Evolutionary conservation across 2,888 invertebrate species (phyloP).

Genomic region (Drosophila anceps): DNA sequence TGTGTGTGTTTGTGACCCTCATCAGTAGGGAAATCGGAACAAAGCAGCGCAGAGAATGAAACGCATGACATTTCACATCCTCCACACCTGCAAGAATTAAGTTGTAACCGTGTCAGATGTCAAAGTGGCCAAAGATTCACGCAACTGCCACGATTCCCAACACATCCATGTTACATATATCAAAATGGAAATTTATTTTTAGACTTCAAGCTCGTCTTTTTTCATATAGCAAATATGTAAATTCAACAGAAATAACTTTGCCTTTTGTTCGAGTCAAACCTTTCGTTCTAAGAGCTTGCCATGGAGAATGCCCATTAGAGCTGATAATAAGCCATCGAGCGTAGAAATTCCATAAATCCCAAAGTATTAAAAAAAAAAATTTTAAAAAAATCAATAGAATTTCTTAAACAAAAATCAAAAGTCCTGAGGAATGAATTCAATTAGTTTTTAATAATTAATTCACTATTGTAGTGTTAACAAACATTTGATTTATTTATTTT

Average conservation of each 20-base stretch:
- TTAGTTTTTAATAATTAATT: no score
- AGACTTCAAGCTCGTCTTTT: background rate
- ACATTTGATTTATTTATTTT: no score
- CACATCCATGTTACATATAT: background rate
- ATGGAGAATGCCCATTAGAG: background rate
- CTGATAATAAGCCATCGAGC: no score
- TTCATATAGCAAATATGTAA: background rate
- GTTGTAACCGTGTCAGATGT: conserved; percentile 34
- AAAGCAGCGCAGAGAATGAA: conserved; percentile 55
- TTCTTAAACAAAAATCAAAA: no score
- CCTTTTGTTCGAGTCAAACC: background rate
- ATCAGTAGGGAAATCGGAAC: conserved; percentile 57
- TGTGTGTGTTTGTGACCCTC: conserved; percentile 71
- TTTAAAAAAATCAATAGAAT: no score
- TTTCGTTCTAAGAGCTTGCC: background rate
- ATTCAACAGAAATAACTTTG: no score
- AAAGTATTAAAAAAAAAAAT: no score
- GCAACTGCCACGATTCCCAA: background rate
- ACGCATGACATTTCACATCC: conserved; percentile 46
- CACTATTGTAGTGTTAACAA: no score
- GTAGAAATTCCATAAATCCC: no score
- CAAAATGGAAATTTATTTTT: background rate
- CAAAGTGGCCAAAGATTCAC: conserved; percentile 22
- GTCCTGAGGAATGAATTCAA: no score
- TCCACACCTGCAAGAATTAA: conserved; percentile 50